Base-by-base conservation (phyloP, 2,113 vertebrate species). In the Nothocercus julius region DNA sequence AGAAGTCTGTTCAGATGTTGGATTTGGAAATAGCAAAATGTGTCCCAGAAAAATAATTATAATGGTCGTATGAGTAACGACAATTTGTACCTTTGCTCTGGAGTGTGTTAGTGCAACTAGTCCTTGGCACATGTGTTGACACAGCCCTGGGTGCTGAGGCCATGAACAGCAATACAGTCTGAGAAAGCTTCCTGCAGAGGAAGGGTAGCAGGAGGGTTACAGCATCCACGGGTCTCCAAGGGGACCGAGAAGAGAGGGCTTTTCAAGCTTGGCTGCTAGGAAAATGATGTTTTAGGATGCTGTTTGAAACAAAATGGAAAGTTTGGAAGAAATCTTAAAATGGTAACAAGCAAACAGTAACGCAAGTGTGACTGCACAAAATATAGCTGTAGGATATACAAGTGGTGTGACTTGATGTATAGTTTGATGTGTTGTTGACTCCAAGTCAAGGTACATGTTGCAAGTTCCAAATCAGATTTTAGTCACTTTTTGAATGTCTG, bases 361-460 rank as follows among this genome's bases (percentile, higher is more conserved):
- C 21, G 19, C 2, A 9, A 38, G 17, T 30, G 4, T 38, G 21
- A 38, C 22, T 0, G 1, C 28, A 40, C 7, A 36, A 32, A 78
- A 51, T 16, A 5, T 0, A 7, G 2, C 6, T 9, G 5, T 9
- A 53, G 42, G 32, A 56, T 16, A 44, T 17, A 38, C 53, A 81
- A 44, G 36, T 7, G 21, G 64, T 44, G n/a, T 24, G 44, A n/a
- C 1, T 7, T 45, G 40, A 14, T 28, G 8, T 58, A 89, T 21
- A 7, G 32, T 28, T 42, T 49, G 49, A 22, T 49, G 49, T 22
- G 19, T 49, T 49, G 49, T 24, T 49, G 49, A 49, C 44, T 72
- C 44, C 21, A 74, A 80, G 58, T 17, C 12, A 47, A 44, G 73
- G 16, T 49, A 3, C 3, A 12, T 66, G 16, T 34, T 47, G 1